Conservation (phyloP, 2,113 vertebrate genomes). For the Rhinogobius similis region DNA sequence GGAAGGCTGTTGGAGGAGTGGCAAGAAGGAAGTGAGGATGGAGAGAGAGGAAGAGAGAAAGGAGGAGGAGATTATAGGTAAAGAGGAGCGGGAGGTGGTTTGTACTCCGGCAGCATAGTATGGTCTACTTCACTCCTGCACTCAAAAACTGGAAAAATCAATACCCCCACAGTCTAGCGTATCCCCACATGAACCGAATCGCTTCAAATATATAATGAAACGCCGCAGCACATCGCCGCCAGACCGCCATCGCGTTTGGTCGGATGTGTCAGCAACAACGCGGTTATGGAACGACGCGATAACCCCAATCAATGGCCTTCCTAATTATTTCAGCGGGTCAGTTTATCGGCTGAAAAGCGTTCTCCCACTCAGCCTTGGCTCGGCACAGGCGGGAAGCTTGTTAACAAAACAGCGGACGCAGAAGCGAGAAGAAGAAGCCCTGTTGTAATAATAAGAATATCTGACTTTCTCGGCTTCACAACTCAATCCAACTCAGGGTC, state of each 20-base stretch:
- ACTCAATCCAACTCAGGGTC: constrained; percentile 80
- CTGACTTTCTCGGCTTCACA: constrained; percentile 80
- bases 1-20: constrained; percentile 60
- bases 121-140: constrained; percentile 59
- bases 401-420: constrained; percentile 63
- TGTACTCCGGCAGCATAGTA: constrained; percentile 62
- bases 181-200: constrained; percentile 65
- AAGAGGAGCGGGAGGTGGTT: constrained; percentile 56
- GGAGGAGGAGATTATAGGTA: constrained; percentile 39
- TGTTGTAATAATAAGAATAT: constrained; percentile 76
- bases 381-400: constrained; percentile 50
- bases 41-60: constrained; percentile 47
- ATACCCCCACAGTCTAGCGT: constrained; percentile 64
- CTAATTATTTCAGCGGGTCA: constrained; percentile 59
- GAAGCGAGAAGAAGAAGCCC: constrained; percentile 42
- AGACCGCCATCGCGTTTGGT: constrained; percentile 34
- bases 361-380: constrained; percentile 46
- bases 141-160: constrained; percentile 72
- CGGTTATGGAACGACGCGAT: constrained; percentile 56
- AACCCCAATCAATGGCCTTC: constrained; percentile 63
- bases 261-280: constrained; percentile 31
- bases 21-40: constrained; percentile 61
- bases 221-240: constrained; percentile 43
- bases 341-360: constrained; percentile 58
- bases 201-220: constrained; percentile 74